These are phyloP conservation scores for Thumatha senex DNA, from an alignment of 2,888 invertebrate genomes.

Conservation along the genomic window DNA sequence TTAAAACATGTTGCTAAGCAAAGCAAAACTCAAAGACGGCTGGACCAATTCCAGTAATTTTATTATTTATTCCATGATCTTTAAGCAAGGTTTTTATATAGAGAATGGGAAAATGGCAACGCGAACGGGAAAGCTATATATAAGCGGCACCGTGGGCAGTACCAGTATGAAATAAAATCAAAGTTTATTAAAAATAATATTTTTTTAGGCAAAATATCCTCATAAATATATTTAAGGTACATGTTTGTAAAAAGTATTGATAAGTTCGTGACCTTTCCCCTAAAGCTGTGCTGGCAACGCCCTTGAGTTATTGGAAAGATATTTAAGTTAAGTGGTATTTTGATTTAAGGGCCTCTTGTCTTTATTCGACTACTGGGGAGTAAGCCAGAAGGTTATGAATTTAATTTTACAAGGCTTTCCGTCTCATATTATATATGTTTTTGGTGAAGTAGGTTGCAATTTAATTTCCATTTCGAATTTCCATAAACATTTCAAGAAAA, in stretches of 20 bases:
- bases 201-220: not conserved
- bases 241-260: constrained; percentile 3
- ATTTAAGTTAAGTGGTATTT: constrained; percentile 11
- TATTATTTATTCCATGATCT: too few relatives aligned
- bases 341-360: constrained; percentile 7
- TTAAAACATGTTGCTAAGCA: too few relatives aligned
- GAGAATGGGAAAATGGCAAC: too few relatives aligned
- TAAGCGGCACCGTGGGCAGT: too few relatives aligned
- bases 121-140: too few relatives aligned
- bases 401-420: not conserved
- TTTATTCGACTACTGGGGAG: not conserved
- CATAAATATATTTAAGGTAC: constrained; percentile 1
- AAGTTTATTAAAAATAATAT: not conserved
- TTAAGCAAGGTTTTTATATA: too few relatives aligned
- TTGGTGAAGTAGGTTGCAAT: not conserved
- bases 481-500: not conserved
- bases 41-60: too few relatives aligned
- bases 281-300: not conserved
- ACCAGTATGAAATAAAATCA: too few relatives aligned
- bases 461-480: not conserved
- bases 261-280: constrained; percentile 7
- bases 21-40: too few relatives aligned
- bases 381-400: constrained; percentile 2
- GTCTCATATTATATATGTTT: not conserved
- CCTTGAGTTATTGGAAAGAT: constrained; percentile 9